Conservation (phyloP, 2,797 vertebrate genomes). For the Silurus lanzhouensis region DNA sequence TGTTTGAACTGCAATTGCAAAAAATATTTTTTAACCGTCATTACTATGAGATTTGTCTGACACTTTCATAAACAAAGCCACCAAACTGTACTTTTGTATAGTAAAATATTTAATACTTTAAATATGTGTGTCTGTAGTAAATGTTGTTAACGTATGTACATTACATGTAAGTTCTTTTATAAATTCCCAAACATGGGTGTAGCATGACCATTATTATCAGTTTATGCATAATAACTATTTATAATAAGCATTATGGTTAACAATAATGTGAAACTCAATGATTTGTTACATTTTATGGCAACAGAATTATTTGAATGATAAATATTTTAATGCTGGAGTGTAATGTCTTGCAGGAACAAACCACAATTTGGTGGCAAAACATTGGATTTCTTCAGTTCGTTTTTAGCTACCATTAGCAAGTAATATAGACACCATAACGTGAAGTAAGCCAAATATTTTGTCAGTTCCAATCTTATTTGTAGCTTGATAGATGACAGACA, state of each 20-base stretch:
- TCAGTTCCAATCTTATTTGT: not conserved
- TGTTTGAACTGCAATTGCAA: not conserved
- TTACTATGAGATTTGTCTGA: not conserved
- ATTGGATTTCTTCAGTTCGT: not conserved
- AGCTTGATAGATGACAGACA: not conserved
- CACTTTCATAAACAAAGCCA: not conserved
- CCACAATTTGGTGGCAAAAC: not conserved
- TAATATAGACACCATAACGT: not conserved
- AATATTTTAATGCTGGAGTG: not conserved
- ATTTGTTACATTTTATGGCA: not conserved
- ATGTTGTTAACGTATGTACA: no score
- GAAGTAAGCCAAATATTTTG: not conserved
- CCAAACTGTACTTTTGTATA: not conserved
- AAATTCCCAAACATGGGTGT: not conserved
- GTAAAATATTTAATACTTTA: not conserved
- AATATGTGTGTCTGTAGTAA: not conserved
- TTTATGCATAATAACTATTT: no score
- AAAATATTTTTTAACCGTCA: not conserved
- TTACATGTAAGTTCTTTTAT: no score
- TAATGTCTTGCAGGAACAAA: not conserved
- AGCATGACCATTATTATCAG: not conserved
- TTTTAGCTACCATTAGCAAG: not conserved
- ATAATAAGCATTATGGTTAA: not conserved
- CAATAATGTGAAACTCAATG: not conserved
- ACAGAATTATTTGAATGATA: not conserved